A percentile compares a stretch with the other conserved stretches of the same genome.
These are phyloP conservation scores for Galerucella nymphaeae DNA, from an alignment of 2,888 invertebrate genomes.

Conservation along the genomic window DNA sequence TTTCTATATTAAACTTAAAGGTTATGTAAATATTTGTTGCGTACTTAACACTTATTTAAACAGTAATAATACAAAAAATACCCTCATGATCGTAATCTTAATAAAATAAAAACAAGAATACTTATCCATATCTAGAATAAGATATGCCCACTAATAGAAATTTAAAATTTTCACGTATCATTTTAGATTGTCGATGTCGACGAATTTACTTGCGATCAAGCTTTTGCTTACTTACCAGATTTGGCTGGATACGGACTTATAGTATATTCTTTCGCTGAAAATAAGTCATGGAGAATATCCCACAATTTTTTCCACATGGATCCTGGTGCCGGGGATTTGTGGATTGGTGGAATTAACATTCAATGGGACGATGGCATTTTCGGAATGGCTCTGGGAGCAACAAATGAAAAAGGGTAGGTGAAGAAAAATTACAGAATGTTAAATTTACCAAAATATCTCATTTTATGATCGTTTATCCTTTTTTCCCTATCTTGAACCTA, in stretches of 20 bases:
- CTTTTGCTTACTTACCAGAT: conserved; percentile 83
- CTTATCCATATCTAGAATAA: no score
- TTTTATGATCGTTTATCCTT: no score
- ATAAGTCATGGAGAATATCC: conserved; percentile 81
- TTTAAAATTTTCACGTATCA: conserved; percentile 7
- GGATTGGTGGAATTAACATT: conserved; percentile 81
- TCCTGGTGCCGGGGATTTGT: conserved; percentile 79
- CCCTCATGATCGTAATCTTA: no score
- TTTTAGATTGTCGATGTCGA: conserved; percentile 77
- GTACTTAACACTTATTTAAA: no score
- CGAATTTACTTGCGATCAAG: conserved; percentile 75
- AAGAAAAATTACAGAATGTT: background rate
- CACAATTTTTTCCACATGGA: conserved; percentile 88
- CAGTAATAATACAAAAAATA: no score
- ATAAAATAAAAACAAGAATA: no score
- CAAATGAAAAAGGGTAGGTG: conserved; percentile 47
- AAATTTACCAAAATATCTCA: no score
- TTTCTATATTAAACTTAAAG: no score
- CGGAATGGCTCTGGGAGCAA: conserved; percentile 72
- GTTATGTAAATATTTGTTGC: no score
- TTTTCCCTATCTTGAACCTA: no score
- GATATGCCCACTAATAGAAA: background rate
- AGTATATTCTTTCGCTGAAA: conserved; percentile 78
- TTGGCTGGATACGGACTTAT: conserved; percentile 79
- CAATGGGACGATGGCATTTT: conserved; percentile 89